Evolutionary conservation across 2,113 vertebrate species (phyloP).

Genomic region (Synchiropus splendidus): DNA sequence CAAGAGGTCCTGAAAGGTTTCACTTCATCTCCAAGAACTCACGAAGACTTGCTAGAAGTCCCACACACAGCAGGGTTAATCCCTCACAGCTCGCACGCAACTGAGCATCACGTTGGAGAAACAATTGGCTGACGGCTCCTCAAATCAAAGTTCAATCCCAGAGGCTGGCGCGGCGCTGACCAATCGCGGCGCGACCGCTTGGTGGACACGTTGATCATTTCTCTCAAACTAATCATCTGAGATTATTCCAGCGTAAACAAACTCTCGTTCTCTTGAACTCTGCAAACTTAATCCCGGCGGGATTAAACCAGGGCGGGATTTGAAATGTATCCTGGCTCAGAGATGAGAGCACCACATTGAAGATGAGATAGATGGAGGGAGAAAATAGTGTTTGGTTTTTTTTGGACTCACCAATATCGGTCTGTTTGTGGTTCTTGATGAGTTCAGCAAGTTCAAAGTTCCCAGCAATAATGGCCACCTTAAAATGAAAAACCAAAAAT

Average conservation of each 20-base stretch:
- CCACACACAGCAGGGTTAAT: neutral
- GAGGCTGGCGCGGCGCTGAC: neutral
- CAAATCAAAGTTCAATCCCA: slow-evolving; percentile 1
- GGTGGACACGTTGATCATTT: slow-evolving; percentile 12
- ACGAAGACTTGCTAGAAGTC: neutral
- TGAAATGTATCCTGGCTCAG: slow-evolving; percentile 39
- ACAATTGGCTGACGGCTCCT: neutral
- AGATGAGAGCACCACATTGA: slow-evolving; percentile 7
- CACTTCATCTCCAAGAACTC: neutral
- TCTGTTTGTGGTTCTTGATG: slow-evolving; percentile 90
- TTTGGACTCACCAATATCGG: slow-evolving; percentile 78
- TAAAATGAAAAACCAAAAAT: slow-evolving; percentile 16
- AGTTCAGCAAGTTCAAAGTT: slow-evolving; percentile 96
- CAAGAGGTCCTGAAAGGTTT: neutral
- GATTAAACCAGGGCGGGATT: slow-evolving; percentile 31
- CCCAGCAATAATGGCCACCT: slow-evolving; percentile 96
- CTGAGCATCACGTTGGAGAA: slow-evolving; percentile 1
- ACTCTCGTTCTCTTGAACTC: slow-evolving; percentile 26
- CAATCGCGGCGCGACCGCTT: neutral
- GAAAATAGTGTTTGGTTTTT: neutral
- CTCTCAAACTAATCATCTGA: slow-evolving; percentile 1
- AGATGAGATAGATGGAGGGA: neutral
- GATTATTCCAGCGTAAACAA: slow-evolving; percentile 21
- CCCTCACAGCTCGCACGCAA: neutral
- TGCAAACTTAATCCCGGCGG: slow-evolving; percentile 21